Base-by-base conservation (phyloP, 2,113 vertebrate species). In the Poeciliopsis turrubarensis region DNA sequence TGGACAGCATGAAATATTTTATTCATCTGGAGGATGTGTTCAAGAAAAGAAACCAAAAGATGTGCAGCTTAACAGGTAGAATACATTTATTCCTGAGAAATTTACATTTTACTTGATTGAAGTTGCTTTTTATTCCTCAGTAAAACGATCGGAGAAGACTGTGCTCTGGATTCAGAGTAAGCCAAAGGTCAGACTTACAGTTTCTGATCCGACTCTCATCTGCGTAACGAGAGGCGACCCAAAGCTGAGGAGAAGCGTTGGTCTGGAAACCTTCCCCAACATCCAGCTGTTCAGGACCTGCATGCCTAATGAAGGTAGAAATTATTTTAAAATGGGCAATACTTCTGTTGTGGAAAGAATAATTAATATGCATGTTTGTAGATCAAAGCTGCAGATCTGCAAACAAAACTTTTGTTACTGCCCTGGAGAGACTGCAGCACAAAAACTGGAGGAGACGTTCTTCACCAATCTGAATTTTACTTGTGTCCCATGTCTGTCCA, bases 1-100 rank as follows among this genome's bases (percentile, higher is more conserved):
- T 95, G 78, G 95, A 96, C 85, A 96, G 94, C 80, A 91, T 96
- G 87, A 95, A 95, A 11, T 91, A 89, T 14, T 93, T 97, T 87
- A 80, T 71, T 44, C 19, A 34, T 71, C 32, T 62, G 0, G 94
- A 96, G 86, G 82, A 91, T 34, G 73, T 85, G 25, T 85, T 77
- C 75, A 91, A 94, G 88, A 86, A 0, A 89, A 94, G 86, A 92
- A 95, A 57, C 1, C 70, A 72, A 83, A 92, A 70, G 89, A 93
- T 84, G 86, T 91, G 91, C 75, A 95, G 95, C 86, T 94, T 97
- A 62, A 95, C 95, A 89, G 96, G 97, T 97, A 84, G 72, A 47
- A 72, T 1, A 14, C 5, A 41, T 26, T 51, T 51, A n/a, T 37
- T 44, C 0, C 0, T 1, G 13, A 47, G 19, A 3, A 57, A 63